These are phyloP conservation scores for Reinhardtius hippoglossoides DNA, from an alignment of 2,113 vertebrate species.

Conservation along the genomic window DNA sequence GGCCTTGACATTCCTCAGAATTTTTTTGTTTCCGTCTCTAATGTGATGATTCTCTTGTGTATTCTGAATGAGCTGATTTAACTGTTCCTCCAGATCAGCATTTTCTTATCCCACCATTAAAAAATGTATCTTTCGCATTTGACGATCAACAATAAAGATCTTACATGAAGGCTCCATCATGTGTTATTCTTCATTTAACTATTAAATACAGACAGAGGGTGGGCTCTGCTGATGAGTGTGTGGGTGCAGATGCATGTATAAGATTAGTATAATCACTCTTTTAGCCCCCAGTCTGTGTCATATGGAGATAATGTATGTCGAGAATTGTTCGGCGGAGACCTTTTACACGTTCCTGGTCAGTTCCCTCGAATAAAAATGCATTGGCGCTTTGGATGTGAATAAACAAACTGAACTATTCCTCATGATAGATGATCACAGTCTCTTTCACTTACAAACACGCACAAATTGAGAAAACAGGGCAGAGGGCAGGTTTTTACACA, in stretches of 20 bases:
- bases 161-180: neutral
- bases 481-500: neutral
- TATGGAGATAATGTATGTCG: neutral
- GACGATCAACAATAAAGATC: conserved; percentile 24
- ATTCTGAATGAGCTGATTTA: neutral
- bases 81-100: neutral
- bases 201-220: neutral
- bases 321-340: neutral
- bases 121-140: neutral
- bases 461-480: neutral
- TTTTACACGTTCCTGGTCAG: neutral
- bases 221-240: neutral
- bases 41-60: neutral
- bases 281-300: neutral
- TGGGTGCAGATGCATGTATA: conserved; percentile 22
- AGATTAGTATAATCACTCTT: neutral
- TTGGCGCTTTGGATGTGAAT: neutral
- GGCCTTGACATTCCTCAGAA: neutral
- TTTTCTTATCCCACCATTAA: neutral
- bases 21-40: neutral
- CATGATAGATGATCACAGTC: neutral
- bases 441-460: neutral
- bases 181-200: conserved; percentile 2
- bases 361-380: neutral
- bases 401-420: neutral